Base-by-base conservation (phyloP, 2,888 invertebrate genomes). In the Carterocephalus palaemon region DNA sequence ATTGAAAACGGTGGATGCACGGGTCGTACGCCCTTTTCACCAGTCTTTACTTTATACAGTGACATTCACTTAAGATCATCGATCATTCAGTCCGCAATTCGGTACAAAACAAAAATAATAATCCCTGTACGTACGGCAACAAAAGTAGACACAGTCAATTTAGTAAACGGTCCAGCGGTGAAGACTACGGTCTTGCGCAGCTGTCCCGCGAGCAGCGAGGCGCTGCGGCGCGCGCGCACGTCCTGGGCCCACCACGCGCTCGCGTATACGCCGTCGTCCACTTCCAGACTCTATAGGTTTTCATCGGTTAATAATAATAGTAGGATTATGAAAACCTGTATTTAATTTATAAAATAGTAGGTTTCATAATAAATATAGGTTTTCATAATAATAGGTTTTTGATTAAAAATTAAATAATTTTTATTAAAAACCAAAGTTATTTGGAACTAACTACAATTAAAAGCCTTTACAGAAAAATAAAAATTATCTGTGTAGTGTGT, bases 121-220 rank as follows among this genome's bases (percentile, higher is more conserved):
- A 8, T 8, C 12, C 20, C 8, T 23, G n/a, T 36, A 61, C 75
- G 58, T 65, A 79, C 83, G 28, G 68, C 56, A 37, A 80, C 53
- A 65, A 82, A 84, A 12, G 83, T 75, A 37, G 77, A 50, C 2
- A 81, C 46, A 26, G 72, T 72, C 1, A 84, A 59, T 1, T 54
- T 52, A 3, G 77, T 73, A 31, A 84, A 83, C 0, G 82, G 83
- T 0, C 84, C 83, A 1, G 83, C 82, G 1, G 57, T 67, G 45
- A 83, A 82, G 1, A 64, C 51, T 0, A 84, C 65, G 2, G 47
- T 49, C 38, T 48, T 70, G 4, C 72, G 67, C 4, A 84, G 54
- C 36, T 81, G 75, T 0, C 75, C 77, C 1, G 63, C 70, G 0
- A 84, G 63, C 3, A 84, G 49, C 0, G 67, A n/a, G 1, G 76